Percentiles rank a stretch among this genome's conserved stretches.
Evolutionary conservation across 2,797 vertebrate species (phyloP).

Genomic region (Rhinophrynus dorsalis): DNA sequence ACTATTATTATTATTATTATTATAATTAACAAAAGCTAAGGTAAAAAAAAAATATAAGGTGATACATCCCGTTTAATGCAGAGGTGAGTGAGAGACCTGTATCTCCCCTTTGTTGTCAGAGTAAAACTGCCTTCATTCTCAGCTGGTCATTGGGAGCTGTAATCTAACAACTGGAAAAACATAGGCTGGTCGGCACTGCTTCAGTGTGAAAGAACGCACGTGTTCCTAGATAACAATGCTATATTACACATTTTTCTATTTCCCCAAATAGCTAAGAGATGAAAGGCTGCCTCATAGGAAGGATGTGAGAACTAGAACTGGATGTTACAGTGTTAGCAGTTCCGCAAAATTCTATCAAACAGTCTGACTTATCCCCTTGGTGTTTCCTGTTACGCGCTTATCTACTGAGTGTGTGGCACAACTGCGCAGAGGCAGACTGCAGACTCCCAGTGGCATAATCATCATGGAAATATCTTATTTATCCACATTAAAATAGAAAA

Average conservation of each 20-base stretch:
- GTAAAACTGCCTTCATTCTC: no score
- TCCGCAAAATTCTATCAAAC: background rate
- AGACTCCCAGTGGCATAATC: constrained; percentile 1
- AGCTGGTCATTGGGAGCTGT: no score
- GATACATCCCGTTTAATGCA: no score
- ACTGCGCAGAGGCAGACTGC: background rate
- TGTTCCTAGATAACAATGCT: background rate
- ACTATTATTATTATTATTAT: no score
- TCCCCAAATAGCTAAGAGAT: background rate
- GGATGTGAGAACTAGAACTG: constrained; percentile 10
- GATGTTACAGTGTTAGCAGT: constrained; percentile 7
- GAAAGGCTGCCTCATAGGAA: constrained; percentile 34
- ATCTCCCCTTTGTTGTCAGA: no score
- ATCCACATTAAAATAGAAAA: constrained; percentile 17
- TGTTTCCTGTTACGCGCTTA: constrained; percentile 17
- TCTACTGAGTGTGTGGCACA: background rate
- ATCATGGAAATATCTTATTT: constrained; percentile 3
- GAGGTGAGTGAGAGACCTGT: no score
- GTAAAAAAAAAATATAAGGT: no score
- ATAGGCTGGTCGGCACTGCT: no score
- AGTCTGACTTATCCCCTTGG: background rate
- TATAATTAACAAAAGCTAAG: no score
- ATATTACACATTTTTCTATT: background rate
- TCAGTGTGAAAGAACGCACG: no score
- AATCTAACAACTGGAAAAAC: no score